These are phyloP conservation scores for Lutjanus campechanus DNA, from an alignment of 2,797 vertebrate species.

Conservation along the genomic window DNA sequence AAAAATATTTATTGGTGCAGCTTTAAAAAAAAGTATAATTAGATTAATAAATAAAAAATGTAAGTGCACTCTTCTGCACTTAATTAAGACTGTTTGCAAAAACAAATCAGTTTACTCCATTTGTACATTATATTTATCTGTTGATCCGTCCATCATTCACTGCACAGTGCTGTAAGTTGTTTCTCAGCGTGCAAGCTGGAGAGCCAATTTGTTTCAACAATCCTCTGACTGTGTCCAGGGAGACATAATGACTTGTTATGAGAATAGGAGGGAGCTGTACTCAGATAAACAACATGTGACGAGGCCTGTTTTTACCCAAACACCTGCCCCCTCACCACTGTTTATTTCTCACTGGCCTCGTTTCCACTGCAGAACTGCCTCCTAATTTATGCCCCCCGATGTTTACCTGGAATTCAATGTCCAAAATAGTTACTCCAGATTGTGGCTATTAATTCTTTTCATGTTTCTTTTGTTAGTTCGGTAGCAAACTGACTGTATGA, in stretches of 20 bases:
- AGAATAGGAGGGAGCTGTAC: slow-evolving; percentile 47
- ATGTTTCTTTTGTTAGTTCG: neutral
- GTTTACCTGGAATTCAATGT: slow-evolving; percentile 11
- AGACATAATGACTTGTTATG: slow-evolving; percentile 59
- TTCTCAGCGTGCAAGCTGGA: neutral
- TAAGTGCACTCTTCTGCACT: neutral
- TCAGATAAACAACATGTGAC: slow-evolving; percentile 74
- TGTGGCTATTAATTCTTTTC: neutral
- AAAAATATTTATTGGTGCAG: neutral
- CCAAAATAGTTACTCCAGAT: neutral
- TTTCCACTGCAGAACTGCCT: slow-evolving; percentile 15
- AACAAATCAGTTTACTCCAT: neutral
- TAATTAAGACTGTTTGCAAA: neutral
- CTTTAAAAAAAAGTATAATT: neutral
- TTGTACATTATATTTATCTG: neutral
- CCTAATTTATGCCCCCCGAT: neutral
- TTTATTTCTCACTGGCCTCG: slow-evolving; percentile 25
- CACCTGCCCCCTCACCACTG: slow-evolving; percentile 34
- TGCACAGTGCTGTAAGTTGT: neutral
- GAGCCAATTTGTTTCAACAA: slow-evolving; percentile 17
- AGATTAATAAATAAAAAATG: neutral
- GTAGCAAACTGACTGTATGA: neutral
- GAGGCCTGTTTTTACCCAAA: slow-evolving; percentile 52
- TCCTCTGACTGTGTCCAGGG: slow-evolving; percentile 37
- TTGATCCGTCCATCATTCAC: neutral